phyloP scores from a whole-genome alignment of 2,888 invertebrate species.

The Tubulanus polymorphus region DNA sequence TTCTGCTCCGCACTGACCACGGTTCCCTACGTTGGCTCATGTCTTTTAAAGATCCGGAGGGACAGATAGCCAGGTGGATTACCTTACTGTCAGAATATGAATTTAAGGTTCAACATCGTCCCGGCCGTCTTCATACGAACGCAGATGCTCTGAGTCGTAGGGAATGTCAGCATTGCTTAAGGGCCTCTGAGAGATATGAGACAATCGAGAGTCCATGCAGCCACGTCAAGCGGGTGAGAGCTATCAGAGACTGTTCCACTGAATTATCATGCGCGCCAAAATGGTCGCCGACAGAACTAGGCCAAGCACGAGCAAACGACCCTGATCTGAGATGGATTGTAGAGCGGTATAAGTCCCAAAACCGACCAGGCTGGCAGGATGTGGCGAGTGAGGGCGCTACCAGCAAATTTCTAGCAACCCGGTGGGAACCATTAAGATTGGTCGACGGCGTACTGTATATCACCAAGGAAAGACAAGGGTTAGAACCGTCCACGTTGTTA shows the following conservation, averaged over 20 bases:
- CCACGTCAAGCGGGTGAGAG: background rate
- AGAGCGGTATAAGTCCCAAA: no score
- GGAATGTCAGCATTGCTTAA: background rate
- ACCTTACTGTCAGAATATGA: constrained; percentile 7
- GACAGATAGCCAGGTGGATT: constrained; percentile 12
- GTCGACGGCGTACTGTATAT: background rate
- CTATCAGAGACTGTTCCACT: background rate
- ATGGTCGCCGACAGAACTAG: background rate
- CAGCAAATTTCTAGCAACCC: background rate
- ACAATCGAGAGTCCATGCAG: background rate
- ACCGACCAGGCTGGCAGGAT: background rate
- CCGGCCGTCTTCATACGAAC: background rate
- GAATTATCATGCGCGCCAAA: background rate
- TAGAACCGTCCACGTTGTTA: background rate
- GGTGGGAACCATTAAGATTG: background rate
- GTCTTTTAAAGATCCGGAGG: constrained; percentile 7
- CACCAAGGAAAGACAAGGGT: background rate
- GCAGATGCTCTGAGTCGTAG: constrained; percentile 3
- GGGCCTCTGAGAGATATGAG: background rate
- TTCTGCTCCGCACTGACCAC: constrained; percentile 11
- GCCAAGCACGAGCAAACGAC: background rate
- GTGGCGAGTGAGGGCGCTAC: background rate
- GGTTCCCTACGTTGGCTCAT: constrained; percentile 9
- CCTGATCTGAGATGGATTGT: background rate
- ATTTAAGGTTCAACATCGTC: constrained; percentile 8